phyloP scores from a whole-genome alignment of 2,113 vertebrate genomes.

The Apteryx mantelli region DNA sequence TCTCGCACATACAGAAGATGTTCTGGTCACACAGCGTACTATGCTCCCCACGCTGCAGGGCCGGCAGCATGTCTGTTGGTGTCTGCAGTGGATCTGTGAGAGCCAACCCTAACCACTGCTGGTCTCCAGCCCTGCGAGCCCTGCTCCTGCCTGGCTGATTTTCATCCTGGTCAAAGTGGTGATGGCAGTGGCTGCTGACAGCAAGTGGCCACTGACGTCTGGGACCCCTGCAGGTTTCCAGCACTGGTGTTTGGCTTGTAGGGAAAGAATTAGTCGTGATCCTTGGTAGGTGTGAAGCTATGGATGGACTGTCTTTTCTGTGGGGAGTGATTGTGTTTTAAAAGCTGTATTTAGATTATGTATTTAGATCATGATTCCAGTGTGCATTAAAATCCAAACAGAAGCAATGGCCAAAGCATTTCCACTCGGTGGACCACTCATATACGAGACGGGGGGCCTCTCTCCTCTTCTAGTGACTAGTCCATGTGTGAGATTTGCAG shows the following conservation, averaged over 20 bases:
- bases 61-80: background rate
- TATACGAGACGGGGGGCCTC: no score
- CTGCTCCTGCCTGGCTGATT: background rate
- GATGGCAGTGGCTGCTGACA: background rate
- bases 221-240: background rate
- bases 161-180: background rate
- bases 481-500: background rate
- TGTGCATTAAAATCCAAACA: background rate
- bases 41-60: background rate
- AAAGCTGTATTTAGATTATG: background rate
- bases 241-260: background rate
- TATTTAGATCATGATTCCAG: background rate
- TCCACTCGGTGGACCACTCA: background rate
- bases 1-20: background rate
- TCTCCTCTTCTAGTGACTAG: background rate
- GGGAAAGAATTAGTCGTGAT: background rate
- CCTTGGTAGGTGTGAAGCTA: background rate
- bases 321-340: background rate
- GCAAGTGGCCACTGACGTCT: background rate
- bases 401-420: background rate
- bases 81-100: rapidly evolving
- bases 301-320: background rate
- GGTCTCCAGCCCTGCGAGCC: background rate
- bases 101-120: background rate
- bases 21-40: background rate